Evolutionary conservation across 2,113 vertebrate genomes (phyloP), one percentile per base, ranked within the genome.

Genomic region (Xenopus borealis): DNA sequence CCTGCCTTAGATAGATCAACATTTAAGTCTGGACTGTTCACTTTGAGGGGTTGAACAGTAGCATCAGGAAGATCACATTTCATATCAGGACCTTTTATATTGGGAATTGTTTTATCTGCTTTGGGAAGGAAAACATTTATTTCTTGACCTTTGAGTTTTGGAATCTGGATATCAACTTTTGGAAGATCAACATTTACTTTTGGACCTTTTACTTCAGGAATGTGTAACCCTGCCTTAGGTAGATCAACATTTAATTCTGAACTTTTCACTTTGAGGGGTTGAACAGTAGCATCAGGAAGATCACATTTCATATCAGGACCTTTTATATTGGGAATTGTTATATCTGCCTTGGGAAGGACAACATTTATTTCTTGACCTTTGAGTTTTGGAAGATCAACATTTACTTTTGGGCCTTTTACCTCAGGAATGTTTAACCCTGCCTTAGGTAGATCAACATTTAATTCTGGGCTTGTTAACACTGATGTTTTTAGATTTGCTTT

Each of bases 181-280:
- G 58, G 69, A 27, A 62, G 57, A 27, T 72, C 73, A 18, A 75
- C 57, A 69, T 75, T 75, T 17, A 75, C 0, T 3, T 69, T 27
- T 55, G 58, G 59, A 62, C 27, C 73, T 62, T 64, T 69, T 5
- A 76, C 50, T 16, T 76, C 17, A 11, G 66, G 27, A 27, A 13
- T 16, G 6, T 69, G 16, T 23, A 69, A 4, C 13, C 20, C 52
- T 33, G 5, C 17, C 17, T 70, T 69, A 14, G 66, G 58, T n/a
- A 63, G 30, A 52, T 45, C 67, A 11, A 69, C 23, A 68, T 75
- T 69, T 6, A 75, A n/a, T 19, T 75, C 27, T 62, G 27, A 16
- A 33, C 23, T 30, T 67, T 67, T 67, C 1, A 67, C 7, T 12
- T 69, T 69, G 10, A 17, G 52, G 12, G 11, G 8, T 16, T 69